Evolutionary conservation across 2,113 vertebrate species (phyloP), one percentile per base, ranked within the genome.

Genomic region (Ailuropoda melanoleuca): DNA sequence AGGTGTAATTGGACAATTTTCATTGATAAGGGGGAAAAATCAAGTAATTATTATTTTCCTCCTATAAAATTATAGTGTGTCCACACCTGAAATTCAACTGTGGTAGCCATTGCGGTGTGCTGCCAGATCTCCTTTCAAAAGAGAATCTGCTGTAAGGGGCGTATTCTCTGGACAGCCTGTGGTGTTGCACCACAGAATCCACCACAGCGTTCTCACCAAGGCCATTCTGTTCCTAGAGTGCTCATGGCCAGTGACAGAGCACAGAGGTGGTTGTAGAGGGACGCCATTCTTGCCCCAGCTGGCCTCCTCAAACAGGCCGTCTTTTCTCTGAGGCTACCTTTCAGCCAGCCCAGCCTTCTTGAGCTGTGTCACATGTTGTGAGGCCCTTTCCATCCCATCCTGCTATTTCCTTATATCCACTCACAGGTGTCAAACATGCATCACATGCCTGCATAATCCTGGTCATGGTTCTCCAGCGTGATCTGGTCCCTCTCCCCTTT

Each of bases 351-450:
- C n/a, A 50, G 43, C 56, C 26, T 93, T 72, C 81, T 81, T 14
- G 58, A 88, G 26, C 37, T 82, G 8, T 2, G 1, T 37, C 55
- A 17, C 37, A 31, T 43, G 43, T 2, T 6, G 14, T 86, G 34
- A 31, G 4, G 2, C 34, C 74, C 39, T 39, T 58, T 55, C 11
- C 5, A 46, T 9, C 12, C 4, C 62, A 66, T 37, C 5, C 37
- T 68, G 8, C 31, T 64, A 7, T n/a, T 48, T 43, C 31, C 37
- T 58, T 11, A 8, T 11, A 21, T 81, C 72, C 43, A 17, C 12
- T 75, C 3, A 14, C 1, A 4, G 43, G 4, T 6, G 1, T 55
- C 39, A 34, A 39, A 43, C 8, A 21, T 23, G 13, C 1, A 1
- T 68, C 34, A 60, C 15, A 13, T 1, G 11, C 53, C 19, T 6